Percentiles rank a stretch among this genome's conserved stretches.
These are phyloP conservation scores for Sarcoramphus papa DNA, from an alignment of 2,797 vertebrate genomes.

Conservation along the genomic window DNA sequence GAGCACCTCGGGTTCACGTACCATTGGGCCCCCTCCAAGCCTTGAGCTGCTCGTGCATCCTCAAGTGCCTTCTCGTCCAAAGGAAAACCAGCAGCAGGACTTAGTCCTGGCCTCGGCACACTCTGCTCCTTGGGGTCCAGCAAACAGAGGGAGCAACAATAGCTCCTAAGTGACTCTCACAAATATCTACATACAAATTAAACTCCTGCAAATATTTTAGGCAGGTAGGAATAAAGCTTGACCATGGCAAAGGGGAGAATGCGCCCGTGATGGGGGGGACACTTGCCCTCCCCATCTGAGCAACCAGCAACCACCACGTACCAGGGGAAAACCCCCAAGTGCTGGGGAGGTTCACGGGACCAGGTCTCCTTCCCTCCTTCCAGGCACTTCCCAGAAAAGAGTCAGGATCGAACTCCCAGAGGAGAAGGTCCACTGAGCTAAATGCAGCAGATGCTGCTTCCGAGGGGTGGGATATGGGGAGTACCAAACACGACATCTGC, in stretches of 20 bases:
- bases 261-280: rapidly evolving
- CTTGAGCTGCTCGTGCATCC: neutral
- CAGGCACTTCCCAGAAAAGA: neutral
- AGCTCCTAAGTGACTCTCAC: neutral
- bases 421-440: conserved; percentile 50
- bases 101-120: neutral
- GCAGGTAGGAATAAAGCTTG: neutral
- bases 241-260: rapidly evolving
- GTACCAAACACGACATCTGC: conserved; percentile 60
- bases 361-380: neutral
- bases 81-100: neutral
- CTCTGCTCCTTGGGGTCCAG: neutral
- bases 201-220: neutral
- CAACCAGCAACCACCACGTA: neutral
- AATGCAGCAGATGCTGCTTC: conserved; percentile 49
- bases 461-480: conserved; percentile 55
- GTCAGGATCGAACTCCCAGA: neutral
- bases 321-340: neutral
- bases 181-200: neutral
- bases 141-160: neutral
- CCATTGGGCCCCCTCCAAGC: neutral
- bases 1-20: neutral
- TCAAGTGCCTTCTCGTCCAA: neutral
- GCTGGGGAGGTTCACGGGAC: neutral
- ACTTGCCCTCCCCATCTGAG: neutral